phyloP scores from a whole-genome alignment of 2,888 invertebrate genomes.

The Lysandra coridon region DNA sequence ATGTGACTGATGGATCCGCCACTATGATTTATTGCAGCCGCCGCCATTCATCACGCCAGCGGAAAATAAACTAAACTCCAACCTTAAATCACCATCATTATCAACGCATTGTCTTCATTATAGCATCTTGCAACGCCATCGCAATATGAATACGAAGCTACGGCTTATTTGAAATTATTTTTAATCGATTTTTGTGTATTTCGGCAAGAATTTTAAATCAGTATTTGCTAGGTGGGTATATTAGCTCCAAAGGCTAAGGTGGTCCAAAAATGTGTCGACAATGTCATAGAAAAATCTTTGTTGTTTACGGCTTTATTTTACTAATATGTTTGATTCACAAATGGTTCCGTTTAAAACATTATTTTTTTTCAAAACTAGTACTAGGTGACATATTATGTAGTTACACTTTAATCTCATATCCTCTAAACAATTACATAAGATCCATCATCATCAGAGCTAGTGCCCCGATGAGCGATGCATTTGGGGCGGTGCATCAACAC shows the following conservation, averaged over 20 bases:
- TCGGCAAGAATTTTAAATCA: too few species aligned
- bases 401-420: not conserved
- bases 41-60: slow-evolving; percentile 35
- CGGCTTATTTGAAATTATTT: not conserved
- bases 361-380: too few species aligned
- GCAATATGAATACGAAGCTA: not conserved
- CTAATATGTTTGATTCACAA: too few species aligned
- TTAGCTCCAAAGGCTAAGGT: too few species aligned
- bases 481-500: not conserved
- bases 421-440: not conserved
- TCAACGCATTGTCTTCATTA: slow-evolving; percentile 18
- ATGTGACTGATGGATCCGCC: slow-evolving; percentile 34
- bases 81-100: slow-evolving; percentile 19
- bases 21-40: slow-evolving; percentile 36
- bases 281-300: too few species aligned
- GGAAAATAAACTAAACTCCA: slow-evolving; percentile 23
- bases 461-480: slow-evolving; percentile 7
- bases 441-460: not conserved
- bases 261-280: too few species aligned
- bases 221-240: too few species aligned
- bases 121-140: not conserved
- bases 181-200: too few species aligned
- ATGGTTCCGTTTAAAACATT: too few species aligned
- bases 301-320: too few species aligned
- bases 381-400: too few species aligned